Percentiles rank a stretch among this genome's conserved stretches.
Evolutionary conservation across 2,888 invertebrate species (phyloP).

Genomic region (Serripes groenlandicus): DNA sequence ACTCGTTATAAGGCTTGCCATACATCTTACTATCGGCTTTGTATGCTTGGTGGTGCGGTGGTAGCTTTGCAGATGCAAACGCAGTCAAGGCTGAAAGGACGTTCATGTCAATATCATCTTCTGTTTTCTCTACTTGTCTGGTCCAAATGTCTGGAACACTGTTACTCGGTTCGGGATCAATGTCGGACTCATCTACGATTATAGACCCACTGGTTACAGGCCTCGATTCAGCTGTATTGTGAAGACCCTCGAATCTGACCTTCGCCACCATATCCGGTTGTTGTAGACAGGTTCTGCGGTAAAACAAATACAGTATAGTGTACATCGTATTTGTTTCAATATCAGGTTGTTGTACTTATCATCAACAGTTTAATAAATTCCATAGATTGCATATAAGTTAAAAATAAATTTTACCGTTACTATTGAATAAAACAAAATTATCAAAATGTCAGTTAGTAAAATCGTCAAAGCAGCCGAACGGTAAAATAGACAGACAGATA

Average conservation of each 20-base stretch:
- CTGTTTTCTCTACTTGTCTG: neutral
- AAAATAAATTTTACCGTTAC: no score
- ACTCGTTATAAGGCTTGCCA: no score
- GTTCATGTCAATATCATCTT: slow-evolving; percentile 17
- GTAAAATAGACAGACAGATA: no score
- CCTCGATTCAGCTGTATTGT: neutral
- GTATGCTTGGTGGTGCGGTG: slow-evolving; percentile 15
- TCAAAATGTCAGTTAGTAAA: no score
- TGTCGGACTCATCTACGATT: neutral
- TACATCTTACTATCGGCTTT: no score
- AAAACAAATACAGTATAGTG: neutral
- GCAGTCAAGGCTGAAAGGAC: slow-evolving; percentile 11
- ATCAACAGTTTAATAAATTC: no score
- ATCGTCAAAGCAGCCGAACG: no score
- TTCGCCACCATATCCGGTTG: neutral
- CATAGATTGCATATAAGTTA: no score
- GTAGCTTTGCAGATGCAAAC: slow-evolving; percentile 10
- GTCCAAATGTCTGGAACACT: neutral
- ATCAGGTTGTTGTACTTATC: no score
- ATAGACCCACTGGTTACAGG: slow-evolving; percentile 11
- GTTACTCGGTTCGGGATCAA: neutral
- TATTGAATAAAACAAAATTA: no score
- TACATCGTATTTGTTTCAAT: neutral
- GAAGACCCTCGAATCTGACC: neutral
- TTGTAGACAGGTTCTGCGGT: neutral